Base-by-base conservation (phyloP, 2,113 vertebrate genomes). In the Rhinoptilus africanus region DNA sequence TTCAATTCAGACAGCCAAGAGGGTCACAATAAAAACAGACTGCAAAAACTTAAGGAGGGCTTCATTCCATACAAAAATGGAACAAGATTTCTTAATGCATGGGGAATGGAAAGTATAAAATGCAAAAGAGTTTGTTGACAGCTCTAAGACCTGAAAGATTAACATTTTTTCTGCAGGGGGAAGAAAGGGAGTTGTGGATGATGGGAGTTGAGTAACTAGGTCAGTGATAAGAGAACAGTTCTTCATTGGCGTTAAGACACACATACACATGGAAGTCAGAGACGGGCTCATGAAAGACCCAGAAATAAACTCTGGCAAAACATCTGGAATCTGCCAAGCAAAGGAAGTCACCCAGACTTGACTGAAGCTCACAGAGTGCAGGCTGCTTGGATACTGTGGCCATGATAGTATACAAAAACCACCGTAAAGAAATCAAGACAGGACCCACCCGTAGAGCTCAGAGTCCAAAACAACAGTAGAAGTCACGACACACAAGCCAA, bases 281-380 rank as follows among this genome's bases (percentile, higher is more conserved):
- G 72, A 64, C 1, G 3, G 60, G 45, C 18, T 82, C 53, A 18
- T 48, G 66, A 48, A 79, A 93, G 47, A 91, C 13, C 14, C 43
- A 91, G 73, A 96, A 91, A 92, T 82, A 94, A 94, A 79, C 22
- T 74, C 60, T 72, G 77, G 16, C 56, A 91, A 91, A 89, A 91
- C 45, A 73, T 82, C 87, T 89, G 81, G 93, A 96, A 93, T 89
- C 60, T 95, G 87, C 88, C 87, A 94, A 93, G 89, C n/a, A 72
- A 78, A 96, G 87, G 92, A 96, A 96, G 53, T 89, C 30, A 75
- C 22, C 27, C 87, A 96, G 84, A 91, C 93, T 78, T 8, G 9
- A 35, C 34, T 76, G 87, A 79, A 79, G 48, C 27, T 85, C 78
- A 68, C 27, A 53, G 56, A 76, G 62, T 4, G 5, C 69, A 73